Percentiles rank a stretch among this genome's conserved stretches.
Conservation (phyloP, 2,888 invertebrate genomes). For the Thereva nobilitata region DNA sequence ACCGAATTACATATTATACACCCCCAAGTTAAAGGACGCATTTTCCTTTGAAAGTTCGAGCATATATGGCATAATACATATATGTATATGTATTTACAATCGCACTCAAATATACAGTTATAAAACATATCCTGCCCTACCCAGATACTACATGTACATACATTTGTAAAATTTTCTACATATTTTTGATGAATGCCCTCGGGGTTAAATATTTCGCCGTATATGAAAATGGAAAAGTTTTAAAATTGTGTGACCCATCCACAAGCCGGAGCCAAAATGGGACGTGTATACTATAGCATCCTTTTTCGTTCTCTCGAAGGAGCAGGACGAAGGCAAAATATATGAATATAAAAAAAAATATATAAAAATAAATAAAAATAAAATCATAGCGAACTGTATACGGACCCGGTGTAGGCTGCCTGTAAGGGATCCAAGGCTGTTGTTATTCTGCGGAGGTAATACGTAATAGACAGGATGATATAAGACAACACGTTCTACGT, state of each 20-base stretch:
- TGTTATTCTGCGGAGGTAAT: too few relatives aligned
- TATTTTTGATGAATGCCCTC: conserved; percentile 1
- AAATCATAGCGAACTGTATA: not conserved
- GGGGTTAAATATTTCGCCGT: not conserved
- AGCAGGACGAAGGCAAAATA: not conserved
- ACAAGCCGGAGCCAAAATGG: conserved; percentile 4
- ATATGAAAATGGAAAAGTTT: conserved; percentile 11
- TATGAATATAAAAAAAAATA: conserved; percentile 3
- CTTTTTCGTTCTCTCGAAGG: not conserved
- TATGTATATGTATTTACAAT: not conserved
- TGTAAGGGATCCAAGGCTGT: too few relatives aligned
- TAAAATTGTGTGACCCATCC: conserved; percentile 2
- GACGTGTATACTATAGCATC: not conserved
- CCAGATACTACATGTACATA: not conserved
- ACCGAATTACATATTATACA: too few relatives aligned
- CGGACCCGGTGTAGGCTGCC: not conserved
- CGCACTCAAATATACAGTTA: too few relatives aligned
- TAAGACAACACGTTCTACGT: conserved; percentile 28
- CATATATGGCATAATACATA: too few relatives aligned
- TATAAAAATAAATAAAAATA: not conserved
- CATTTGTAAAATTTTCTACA: not conserved
- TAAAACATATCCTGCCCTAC: not conserved
- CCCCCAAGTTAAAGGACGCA: too few relatives aligned
- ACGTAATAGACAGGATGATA: too few relatives aligned
- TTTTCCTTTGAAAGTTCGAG: too few relatives aligned